Base-by-base conservation (phyloP, 2,113 vertebrate genomes). In the Coptodon rendalli region DNA sequence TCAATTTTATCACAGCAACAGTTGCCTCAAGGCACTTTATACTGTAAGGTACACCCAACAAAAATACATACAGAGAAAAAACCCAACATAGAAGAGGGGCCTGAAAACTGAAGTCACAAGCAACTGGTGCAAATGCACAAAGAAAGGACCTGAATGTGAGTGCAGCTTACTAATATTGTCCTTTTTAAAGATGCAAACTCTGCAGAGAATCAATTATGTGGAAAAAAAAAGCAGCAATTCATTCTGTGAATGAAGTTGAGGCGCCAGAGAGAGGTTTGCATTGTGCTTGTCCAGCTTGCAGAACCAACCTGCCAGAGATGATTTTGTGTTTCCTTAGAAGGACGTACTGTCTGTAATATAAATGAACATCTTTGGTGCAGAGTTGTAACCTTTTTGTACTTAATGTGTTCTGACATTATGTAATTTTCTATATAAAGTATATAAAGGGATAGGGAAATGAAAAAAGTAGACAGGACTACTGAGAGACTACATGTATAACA, bases 281-380 rank as follows among this genome's bases (percentile, higher is more conserved):
- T 80, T 89, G 83, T 90, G 80, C 68, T 87, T 91, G 85, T 86
- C 81, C 83, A 84, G 53, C 83, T 78, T 43, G 80, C 86, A 90
- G 89, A 90, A 90, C 61, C 73, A 79, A 83, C 76, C 86, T 87
- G 88, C 82, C 73, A 38, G 27, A 48, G 53, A 68, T 76, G 86
- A 80, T 40, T 87, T 90, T 88, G 73, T 86, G 86, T 85, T 73
- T 81, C 48, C 66, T 56, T 13, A 9, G 12, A 87, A 81, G 36
- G 73, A 80, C 78, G 53, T 45, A 31, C 83, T 52, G 14, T 76
- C 19, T 82, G 38, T 16, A 56, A 27, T 80, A 80, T 27, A 83
- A 81, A 86, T 83, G 36, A 57, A 76, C 11, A 48, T 76, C 24
- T 78, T 78, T 19, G 71, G 45, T 50, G 27, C 43, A 78, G 43